Evolutionary conservation across 2,888 invertebrate species (phyloP), one percentile per base, ranked within the genome.

Genomic region (Unio delphinus): DNA sequence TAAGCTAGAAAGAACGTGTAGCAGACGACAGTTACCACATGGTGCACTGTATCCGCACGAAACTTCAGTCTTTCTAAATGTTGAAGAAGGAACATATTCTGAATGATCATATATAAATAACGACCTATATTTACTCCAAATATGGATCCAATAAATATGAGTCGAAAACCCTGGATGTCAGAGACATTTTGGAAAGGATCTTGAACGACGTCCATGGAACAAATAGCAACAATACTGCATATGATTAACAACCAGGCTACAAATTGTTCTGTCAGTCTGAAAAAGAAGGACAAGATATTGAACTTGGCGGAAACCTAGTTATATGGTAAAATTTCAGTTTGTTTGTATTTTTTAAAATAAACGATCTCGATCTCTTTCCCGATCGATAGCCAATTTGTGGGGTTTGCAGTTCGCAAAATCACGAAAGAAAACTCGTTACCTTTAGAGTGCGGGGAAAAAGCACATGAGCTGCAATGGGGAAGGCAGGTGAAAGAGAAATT

Each of bases 211-310:
- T 79, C 76, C 55, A 77, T 76, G 4, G 68, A 67, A 28, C 72
- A 74, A 18, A 82, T 71, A 54, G 75, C 77, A 58, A 69, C 66
- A n/a, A 79, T 65, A 45, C 76, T 73, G 6, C 73, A 63, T 11
- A 75, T 26, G 18, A 78, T 68, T 15, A 79, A 69, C 28, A 73
- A 56, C 74, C 79, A 79, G 0, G 74, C 56, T 18, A 74, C 45
- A 5, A 75, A 54, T 64, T 80, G 82, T 61, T 81, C 80, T 59
- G 81, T 81, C n/a, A 80, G 45, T 65, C 82, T 82, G 80, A 57
- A 81, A 78, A 20, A 67, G 28, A 67, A 70, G 15, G 15, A 45
- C 3, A 15, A 45, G 15, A 45, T 45, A 45, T 15, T 45, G 11
- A 15, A 45, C 2, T 45, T 45, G 15, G 11, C 15, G 8, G 7